Percentiles rank a stretch among this genome's conserved stretches.
Conservation (phyloP, 2,113 vertebrate species). For the Amazona guildingii region DNA sequence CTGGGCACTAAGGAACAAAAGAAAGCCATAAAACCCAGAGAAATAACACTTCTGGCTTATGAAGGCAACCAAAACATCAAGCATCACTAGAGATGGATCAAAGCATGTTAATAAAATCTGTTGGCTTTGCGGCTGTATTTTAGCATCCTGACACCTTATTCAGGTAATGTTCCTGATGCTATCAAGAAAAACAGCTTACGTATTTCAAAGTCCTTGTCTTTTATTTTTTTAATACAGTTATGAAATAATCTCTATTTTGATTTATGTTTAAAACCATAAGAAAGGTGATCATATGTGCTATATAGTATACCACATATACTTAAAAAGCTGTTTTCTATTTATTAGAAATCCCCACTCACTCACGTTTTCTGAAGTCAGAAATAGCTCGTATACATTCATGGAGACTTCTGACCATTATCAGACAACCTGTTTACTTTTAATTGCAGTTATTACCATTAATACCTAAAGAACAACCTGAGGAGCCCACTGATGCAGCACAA, state of each 20-base stretch:
- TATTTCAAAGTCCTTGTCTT: neutral
- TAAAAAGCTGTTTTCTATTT: neutral
- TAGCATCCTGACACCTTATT: neutral
- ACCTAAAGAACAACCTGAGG: neutral
- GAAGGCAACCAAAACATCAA: conserved; percentile 1
- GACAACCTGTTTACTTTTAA: neutral
- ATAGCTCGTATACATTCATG: neutral
- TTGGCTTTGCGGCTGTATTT: neutral
- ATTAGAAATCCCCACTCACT: neutral
- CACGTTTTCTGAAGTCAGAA: neutral
- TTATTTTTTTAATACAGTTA: neutral
- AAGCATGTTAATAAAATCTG: neutral
- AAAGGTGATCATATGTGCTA: accelerated
- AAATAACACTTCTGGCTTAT: neutral
- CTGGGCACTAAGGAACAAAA: neutral
- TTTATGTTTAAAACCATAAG: neutral
- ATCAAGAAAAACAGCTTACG: neutral
- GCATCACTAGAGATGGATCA: neutral
- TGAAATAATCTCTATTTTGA: neutral
- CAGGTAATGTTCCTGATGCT: neutral
- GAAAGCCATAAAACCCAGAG: neutral
- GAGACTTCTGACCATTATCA: neutral
- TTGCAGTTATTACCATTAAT: neutral
- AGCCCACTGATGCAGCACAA: neutral
- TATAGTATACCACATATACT: neutral